Percentiles rank a stretch among this genome's conserved stretches.
Evolutionary conservation across 1,140 invertebrate species (phyloP).

Genomic region (Heliconius hewitsoni): DNA sequence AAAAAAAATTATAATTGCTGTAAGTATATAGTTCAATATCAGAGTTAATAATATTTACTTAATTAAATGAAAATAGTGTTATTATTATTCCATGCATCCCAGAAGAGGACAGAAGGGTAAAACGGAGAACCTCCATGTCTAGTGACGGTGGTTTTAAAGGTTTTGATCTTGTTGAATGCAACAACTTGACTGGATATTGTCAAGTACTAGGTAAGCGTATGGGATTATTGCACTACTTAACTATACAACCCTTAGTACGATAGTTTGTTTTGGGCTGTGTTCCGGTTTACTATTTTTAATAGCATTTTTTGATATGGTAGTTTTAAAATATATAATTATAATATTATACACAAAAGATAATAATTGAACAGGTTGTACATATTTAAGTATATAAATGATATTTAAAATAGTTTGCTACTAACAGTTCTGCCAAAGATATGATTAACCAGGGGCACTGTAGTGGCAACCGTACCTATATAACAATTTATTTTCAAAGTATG

Average conservation of each 20-base stretch:
- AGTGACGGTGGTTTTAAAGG: slow-evolving; percentile 48
- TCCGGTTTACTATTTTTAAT: not conserved
- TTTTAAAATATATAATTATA: too few relatives aligned
- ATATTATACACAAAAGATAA: too few relatives aligned
- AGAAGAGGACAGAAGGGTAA: slow-evolving; percentile 45
- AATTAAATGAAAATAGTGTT: slow-evolving; percentile 17
- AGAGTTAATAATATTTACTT: slow-evolving; percentile 12
- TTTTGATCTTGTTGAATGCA: slow-evolving; percentile 43
- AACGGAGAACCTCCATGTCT: slow-evolving; percentile 40
- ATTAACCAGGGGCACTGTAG: not conserved
- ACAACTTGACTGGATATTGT: slow-evolving; percentile 43
- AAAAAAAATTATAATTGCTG: not conserved
- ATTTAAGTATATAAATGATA: not conserved
- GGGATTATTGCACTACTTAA: not conserved
- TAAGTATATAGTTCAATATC: not conserved
- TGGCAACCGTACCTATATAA: not conserved
- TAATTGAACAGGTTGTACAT: not conserved
- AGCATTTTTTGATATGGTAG: not conserved
- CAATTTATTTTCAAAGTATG: not conserved
- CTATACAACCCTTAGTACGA: not conserved
- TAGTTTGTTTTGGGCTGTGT: not conserved
- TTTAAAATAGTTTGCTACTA: not conserved
- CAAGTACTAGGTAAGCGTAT: slow-evolving; percentile 46
- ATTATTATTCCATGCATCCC: slow-evolving; percentile 43
- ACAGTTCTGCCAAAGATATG: not conserved